Conservation (phyloP, 2,888 invertebrate genomes). For the Nemoura dubitans region DNA sequence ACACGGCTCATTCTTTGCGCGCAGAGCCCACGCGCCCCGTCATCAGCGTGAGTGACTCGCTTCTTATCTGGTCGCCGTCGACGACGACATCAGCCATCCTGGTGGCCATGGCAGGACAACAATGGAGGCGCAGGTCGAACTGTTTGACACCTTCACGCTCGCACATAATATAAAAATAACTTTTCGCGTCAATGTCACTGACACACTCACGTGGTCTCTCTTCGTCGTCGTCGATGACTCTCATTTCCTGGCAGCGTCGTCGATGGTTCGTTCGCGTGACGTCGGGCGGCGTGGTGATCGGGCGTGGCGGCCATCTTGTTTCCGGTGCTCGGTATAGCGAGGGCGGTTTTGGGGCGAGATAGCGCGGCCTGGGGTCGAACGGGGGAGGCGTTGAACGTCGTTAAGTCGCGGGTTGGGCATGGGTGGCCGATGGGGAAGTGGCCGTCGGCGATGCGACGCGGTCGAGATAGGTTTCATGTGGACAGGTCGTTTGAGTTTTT, state of each 20-base stretch:
- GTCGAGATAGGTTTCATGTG: not conserved
- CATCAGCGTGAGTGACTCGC: conserved; percentile 22
- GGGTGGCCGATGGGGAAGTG: not conserved
- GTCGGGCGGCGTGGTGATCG: not conserved
- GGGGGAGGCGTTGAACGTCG: not conserved
- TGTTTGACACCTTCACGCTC: conserved; percentile 43
- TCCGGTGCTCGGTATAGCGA: not conserved
- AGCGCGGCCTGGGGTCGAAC: not conserved
- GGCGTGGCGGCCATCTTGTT: not conserved
- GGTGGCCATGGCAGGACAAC: conserved; percentile 37
- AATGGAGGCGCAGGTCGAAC: conserved; percentile 41
- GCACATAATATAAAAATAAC: not conserved
- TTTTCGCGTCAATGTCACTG: too few species aligned
- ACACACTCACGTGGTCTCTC: not conserved
- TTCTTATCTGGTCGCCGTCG: not conserved
- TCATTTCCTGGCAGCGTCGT: conserved; percentile 24
- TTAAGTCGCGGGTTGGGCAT: not conserved
- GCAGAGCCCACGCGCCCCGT: too few species aligned
- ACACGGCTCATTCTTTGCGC: not conserved
- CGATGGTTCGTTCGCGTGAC: not conserved
- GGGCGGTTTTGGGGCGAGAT: not conserved
- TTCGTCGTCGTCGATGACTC: not conserved
- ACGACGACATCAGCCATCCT: conserved; percentile 43
- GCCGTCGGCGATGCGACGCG: not conserved
- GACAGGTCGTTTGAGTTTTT: not conserved